Evolutionary conservation across 2,113 vertebrate genomes (phyloP).

Genomic region (Lathamus discolor): DNA sequence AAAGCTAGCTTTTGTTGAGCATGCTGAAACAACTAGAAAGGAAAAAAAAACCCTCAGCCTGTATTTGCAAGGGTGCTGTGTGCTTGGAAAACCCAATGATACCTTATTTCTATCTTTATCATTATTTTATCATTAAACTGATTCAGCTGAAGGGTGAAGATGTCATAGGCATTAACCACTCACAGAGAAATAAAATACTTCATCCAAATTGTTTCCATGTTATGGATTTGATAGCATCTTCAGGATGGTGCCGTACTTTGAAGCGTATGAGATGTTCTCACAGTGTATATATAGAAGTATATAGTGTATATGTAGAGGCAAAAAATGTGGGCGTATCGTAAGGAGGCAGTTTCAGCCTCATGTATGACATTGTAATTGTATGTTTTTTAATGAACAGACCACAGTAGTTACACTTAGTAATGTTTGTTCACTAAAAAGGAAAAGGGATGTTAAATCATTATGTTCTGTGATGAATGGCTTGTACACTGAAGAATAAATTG

Average conservation of each 20-base stretch:
- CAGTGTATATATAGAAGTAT: too few species aligned
- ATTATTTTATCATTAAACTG: neutral
- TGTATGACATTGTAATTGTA: constrained; percentile 38
- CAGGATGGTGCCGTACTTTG: neutral
- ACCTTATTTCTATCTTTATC: neutral
- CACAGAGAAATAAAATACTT: neutral
- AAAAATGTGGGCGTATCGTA: neutral
- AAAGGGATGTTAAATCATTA: constrained; percentile 77
- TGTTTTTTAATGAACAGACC: constrained; percentile 73
- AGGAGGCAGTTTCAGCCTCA: neutral
- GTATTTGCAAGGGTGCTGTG: neutral
- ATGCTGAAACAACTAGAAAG: neutral
- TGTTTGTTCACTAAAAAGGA: constrained; percentile 73
- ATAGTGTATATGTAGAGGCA: neutral
- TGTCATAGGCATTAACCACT: neutral
- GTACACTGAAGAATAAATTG: constrained; percentile 88
- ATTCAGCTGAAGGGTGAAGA: neutral
- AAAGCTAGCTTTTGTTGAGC: neutral
- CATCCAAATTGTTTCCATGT: neutral
- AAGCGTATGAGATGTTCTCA: neutral
- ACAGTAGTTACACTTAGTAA: constrained; percentile 73
- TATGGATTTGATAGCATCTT: neutral
- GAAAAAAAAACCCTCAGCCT: neutral
- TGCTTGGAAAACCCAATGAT: neutral
- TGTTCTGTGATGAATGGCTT: constrained; percentile 88